Conservation (phyloP, 2,888 invertebrate genomes). For the Sepiola atlantica region DNA sequence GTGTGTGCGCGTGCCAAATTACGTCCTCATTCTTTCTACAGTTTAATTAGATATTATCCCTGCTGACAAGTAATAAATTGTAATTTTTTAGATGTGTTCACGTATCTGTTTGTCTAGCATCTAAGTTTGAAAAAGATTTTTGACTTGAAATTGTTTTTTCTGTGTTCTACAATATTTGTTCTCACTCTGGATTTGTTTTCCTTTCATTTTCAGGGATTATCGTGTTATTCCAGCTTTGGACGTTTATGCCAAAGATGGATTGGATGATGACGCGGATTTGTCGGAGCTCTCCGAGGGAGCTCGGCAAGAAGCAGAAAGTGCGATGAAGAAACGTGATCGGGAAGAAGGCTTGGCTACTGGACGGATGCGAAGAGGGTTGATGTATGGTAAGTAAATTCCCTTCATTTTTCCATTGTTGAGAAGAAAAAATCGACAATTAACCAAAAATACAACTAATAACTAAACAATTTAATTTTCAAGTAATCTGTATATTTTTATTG, state of each 20-base stretch:
- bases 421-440: no score
- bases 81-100: no score
- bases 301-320: constrained; percentile 91
- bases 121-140: no score
- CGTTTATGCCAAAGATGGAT: constrained; percentile 87
- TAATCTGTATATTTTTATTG: no score
- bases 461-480: no score
- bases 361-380: constrained; percentile 84
- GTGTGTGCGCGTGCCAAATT: no score
- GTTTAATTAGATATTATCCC: no score
- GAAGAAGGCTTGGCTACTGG: constrained; percentile 76
- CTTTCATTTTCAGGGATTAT: constrained; percentile 84
- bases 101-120: no score
- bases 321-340: constrained; percentile 88
- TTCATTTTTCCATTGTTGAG: no score
- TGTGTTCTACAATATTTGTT: neutral
- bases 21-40: no score
- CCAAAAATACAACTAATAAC: no score
- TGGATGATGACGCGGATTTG: constrained; percentile 90
- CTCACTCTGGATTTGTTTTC: neutral
- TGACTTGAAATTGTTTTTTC: neutral
- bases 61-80: no score
- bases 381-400: constrained; percentile 82
- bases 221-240: constrained; percentile 96
- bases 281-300: constrained; percentile 87